phyloP scores from a whole-genome alignment of 2,113 vertebrate species.

The Calidris pygmaea region DNA sequence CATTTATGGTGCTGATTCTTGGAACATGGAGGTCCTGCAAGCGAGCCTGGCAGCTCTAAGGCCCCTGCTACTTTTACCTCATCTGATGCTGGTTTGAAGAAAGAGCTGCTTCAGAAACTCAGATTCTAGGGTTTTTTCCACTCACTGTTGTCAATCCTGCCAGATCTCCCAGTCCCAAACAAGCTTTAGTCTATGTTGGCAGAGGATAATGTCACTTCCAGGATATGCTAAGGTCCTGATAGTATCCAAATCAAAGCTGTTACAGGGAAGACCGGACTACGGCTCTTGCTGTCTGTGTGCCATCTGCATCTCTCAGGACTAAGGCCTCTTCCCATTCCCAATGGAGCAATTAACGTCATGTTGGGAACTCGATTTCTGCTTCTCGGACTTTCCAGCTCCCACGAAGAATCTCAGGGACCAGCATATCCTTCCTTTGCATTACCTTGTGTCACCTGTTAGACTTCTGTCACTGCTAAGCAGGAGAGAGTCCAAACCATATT shows the following conservation, averaged over 20 bases:
- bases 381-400: conserved; percentile 57
- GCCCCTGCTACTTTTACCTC: conserved; percentile 45
- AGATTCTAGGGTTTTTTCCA: neutral
- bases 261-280: conserved; percentile 3
- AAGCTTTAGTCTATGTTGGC: conserved; percentile 48
- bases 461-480: conserved; percentile 32
- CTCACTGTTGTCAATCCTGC: neutral
- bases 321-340: conserved; percentile 54
- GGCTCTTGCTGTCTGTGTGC: conserved; percentile 37
- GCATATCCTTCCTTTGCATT: conserved; percentile 82
- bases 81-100: conserved; percentile 23
- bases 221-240: conserved; percentile 67
- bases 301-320: conserved; percentile 65
- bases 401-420: conserved; percentile 82
- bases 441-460: conserved; percentile 63
- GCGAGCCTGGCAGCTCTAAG: neutral
- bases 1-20: conserved; percentile 42
- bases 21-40: neutral
- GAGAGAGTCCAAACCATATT: neutral
- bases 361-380: conserved; percentile 59
- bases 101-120: conserved; percentile 24
- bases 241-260: conserved; percentile 28
- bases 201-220: conserved; percentile 60
- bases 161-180: neutral
- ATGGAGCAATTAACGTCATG: neutral